Conservation (phyloP, 2,113 vertebrate species). For the Cyanoramphus novaezelandiae region DNA sequence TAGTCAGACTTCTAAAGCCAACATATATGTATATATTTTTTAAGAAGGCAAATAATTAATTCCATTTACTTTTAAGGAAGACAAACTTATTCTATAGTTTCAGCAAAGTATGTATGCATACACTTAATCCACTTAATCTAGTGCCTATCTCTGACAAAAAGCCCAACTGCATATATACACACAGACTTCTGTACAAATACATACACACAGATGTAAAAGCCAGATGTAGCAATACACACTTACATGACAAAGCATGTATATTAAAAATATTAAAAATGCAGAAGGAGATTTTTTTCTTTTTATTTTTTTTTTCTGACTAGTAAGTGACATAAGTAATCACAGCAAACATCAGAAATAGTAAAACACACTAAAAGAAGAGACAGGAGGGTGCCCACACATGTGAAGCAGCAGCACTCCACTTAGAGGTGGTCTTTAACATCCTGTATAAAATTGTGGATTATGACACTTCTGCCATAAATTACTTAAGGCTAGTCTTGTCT, state of each 20-base stretch:
- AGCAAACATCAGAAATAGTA: neutral
- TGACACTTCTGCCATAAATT: neutral
- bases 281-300: no score
- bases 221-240: neutral
- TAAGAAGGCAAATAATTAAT: neutral
- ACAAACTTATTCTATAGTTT: neutral
- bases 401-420: neutral
- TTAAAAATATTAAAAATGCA: neutral
- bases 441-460: neutral
- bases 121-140: neutral
- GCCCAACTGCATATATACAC: neutral
- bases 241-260: neutral
- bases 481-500: neutral
- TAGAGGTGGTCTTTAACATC: neutral
- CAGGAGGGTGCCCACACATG: neutral
- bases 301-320: neutral
- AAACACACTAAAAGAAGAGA: neutral
- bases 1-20: neutral
- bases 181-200: neutral
- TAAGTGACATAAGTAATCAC: neutral
- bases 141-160: neutral
- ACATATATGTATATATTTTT: neutral
- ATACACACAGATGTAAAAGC: neutral
- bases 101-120: neutral
- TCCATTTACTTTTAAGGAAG: neutral